These are phyloP conservation scores for Parthenolecanium corni DNA, from an alignment of 2,888 invertebrate species.

Conservation along the genomic window DNA sequence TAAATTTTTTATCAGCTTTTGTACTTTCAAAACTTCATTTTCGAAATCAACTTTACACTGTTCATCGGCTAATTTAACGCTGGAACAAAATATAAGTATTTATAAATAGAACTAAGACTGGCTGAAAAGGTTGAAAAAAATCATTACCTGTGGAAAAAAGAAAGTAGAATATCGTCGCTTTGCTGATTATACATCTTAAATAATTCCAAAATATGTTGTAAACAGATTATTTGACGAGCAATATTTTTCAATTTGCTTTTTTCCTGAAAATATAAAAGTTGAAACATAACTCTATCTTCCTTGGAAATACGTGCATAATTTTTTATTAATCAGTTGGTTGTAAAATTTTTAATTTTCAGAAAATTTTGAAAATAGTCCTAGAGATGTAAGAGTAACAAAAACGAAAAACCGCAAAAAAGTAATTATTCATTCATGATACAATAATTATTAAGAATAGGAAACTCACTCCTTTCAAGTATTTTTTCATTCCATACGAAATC, in stretches of 20 bases:
- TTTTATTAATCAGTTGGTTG: no score
- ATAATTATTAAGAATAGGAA: no score
- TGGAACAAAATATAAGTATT: neutral
- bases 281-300: no score
- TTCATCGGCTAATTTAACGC: neutral
- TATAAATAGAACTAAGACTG: neutral
- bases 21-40: conserved; percentile 6
- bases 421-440: no score
- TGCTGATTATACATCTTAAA: conserved; percentile 6
- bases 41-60: conserved; percentile 1
- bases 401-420: no score
- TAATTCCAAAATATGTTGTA: conserved; percentile 13
- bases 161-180: neutral
- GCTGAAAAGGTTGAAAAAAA: neutral
- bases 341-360: no score
- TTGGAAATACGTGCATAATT: no score
- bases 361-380: no score
- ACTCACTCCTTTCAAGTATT: conserved; percentile 3
- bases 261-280: conserved; percentile 12
- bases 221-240: conserved; percentile 14
- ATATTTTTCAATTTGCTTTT: conserved; percentile 8
- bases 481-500: conserved; percentile 13
- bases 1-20: conserved; percentile 2
- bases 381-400: no score
- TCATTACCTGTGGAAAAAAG: conserved; percentile 11